Base-by-base conservation (phyloP, 2,113 vertebrate genomes). In the Opisthocomus hoazin region DNA sequence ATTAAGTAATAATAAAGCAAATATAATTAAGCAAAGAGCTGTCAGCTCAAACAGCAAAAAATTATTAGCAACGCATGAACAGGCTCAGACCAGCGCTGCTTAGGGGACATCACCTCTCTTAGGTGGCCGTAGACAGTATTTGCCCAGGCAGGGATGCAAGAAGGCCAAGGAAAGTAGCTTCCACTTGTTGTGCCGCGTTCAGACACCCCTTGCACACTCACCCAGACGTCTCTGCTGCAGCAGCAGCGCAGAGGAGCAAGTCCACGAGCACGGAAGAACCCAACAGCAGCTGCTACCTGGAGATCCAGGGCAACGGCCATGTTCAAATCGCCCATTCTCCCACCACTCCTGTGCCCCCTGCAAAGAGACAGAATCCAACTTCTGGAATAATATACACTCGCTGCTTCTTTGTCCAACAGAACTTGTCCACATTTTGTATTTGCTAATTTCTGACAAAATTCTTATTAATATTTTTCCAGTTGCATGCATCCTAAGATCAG, bases 271-370 rank as follows among this genome's bases (percentile, higher is more conserved):
- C 6, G 2, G 66, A 32, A 80, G 32, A 45, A 34, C 6, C 34
- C 70, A 61, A 14, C 7, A 39, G 20, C 9, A 53, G 51, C 57
- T 39, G 9, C 9, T 5, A 7, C 30, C 36, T 57, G 61, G n/a
- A 60, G 66, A 54, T 8, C 5, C 50, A 61, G 53, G 34, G 32
- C 27, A 79, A 78, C n/a, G 51, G 43, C 12, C 64, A 5, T 0
- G 0, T 4, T 41, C 37, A 30, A 1, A 22, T n/a, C 30, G 30
- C 73, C 51, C 4, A 0, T 19, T 39, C 11, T 77, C 54, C 63
- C 56, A 1, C 5, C 22, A 8, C 6, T 46, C 37, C 48, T 19
- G 14, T 17, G 19, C 8, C 7, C 17, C 56, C 46, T 84, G 60
- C 56, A 54, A 66, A 84, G 48, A 70, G 10, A 82, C 51, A 24